phyloP scores from a whole-genome alignment of 1,140 invertebrate genomes.

The Heliothis subflexa region DNA sequence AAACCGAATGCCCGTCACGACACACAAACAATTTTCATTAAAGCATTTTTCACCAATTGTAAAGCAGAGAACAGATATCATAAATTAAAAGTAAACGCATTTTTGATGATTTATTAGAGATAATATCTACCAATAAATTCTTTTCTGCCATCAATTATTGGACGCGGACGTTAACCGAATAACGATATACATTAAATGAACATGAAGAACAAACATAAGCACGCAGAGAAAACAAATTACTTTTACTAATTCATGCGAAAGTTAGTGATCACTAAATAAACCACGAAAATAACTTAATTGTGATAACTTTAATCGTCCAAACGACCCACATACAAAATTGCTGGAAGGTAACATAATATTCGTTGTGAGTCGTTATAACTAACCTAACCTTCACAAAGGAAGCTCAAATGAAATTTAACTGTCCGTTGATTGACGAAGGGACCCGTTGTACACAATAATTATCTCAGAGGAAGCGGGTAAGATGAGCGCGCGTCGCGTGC shows the following conservation, averaged over 20 bases:
- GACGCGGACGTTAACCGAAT: neutral
- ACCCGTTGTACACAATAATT: constrained; percentile 76
- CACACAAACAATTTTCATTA: constrained; percentile 53
- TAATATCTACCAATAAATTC: constrained; percentile 23
- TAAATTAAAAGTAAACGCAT: constrained; percentile 35
- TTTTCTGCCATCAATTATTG: neutral
- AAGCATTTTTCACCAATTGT: constrained; percentile 35
- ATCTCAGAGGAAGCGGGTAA: constrained; percentile 73
- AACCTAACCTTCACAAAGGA: constrained; percentile 64
- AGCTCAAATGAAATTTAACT: constrained; percentile 79
- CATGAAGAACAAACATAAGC: neutral
- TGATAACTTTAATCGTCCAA: neutral
- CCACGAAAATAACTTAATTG: neutral
- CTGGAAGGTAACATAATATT: constrained; percentile 34
- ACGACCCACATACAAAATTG: constrained; percentile 20
- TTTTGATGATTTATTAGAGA: constrained; percentile 23
- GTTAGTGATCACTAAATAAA: neutral
- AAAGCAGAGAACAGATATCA: constrained; percentile 10
- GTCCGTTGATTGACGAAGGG: constrained; percentile 77
- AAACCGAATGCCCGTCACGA: constrained; percentile 20
- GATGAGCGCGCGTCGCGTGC: constrained; percentile 54
- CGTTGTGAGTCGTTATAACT: constrained; percentile 4
- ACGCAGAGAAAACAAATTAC: neutral
- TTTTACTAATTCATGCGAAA: neutral
- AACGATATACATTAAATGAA: neutral